Percentiles rank a stretch among this genome's conserved stretches.
These are phyloP conservation scores for Nemapogon koenigi DNA, from an alignment of 2,888 invertebrate species.

Conservation along the genomic window DNA sequence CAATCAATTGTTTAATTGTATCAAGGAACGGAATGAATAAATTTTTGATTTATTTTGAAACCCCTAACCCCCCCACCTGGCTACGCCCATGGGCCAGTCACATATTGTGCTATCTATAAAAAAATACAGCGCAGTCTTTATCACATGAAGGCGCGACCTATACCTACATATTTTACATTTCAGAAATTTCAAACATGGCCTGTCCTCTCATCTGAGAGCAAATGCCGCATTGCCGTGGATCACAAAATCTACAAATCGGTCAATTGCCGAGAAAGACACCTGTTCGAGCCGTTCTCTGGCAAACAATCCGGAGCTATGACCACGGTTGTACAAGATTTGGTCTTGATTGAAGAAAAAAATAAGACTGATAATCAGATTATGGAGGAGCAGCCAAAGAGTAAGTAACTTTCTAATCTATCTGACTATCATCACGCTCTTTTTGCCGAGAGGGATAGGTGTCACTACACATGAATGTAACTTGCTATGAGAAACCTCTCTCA, in stretches of 20 bases:
- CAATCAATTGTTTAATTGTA: too few species aligned
- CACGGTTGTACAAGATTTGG: slow-evolving; percentile 65
- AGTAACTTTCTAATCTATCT: slow-evolving; percentile 10
- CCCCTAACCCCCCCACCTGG: too few species aligned
- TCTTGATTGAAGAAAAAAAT: slow-evolving; percentile 59
- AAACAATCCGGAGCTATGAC: slow-evolving; percentile 76
- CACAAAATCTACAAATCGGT: slow-evolving; percentile 76
- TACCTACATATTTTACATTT: slow-evolving; percentile 23
- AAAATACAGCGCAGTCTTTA: too few species aligned
- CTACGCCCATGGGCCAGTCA: too few species aligned
- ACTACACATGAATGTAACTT: too few species aligned
- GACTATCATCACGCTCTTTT: not conserved
- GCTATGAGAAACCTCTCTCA: too few species aligned
- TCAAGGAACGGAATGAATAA: too few species aligned
- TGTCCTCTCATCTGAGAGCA: slow-evolving; percentile 74
- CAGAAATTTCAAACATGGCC: slow-evolving; percentile 76
- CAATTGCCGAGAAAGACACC: slow-evolving; percentile 74
- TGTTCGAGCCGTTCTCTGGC: slow-evolving; percentile 79
- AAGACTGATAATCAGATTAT: slow-evolving; percentile 43
- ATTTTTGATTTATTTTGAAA: too few species aligned
- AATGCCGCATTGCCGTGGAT: slow-evolving; percentile 77
- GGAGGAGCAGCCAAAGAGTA: slow-evolving; percentile 50
- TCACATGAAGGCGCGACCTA: too few species aligned
- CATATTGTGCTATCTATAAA: too few species aligned
- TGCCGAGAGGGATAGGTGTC: too few species aligned